Base-by-base conservation (phyloP, 2,113 vertebrate genomes). In the Phyllopteryx taeniolatus region DNA sequence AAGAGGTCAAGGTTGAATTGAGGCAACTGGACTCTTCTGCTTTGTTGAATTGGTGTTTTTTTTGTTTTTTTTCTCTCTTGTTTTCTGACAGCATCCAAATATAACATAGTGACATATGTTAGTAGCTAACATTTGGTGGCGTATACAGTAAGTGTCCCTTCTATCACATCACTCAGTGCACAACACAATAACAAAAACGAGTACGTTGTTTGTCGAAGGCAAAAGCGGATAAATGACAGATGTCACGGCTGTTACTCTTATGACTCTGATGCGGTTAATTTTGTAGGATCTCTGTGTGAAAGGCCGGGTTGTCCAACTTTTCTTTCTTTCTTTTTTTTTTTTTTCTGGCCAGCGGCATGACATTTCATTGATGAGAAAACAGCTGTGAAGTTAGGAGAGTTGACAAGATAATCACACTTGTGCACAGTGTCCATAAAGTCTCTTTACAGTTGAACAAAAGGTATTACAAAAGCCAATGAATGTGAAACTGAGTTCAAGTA, bases 131-230 rank as follows among this genome's bases (percentile, higher is more conserved):
- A 31, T 31, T 65, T 46, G 5, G n/a, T 47, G 44, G 42, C 8
- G 44, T 66, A 8, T 33, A 17, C 49, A 19, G 67, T 67, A 76
- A 79, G 76, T 72, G 70, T 68, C 74, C 79, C 72, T 42, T 78
- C 81, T 79, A 73, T 80, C 76, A 81, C 71, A n/a, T 86, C 76
- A 82, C 79, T 70, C 72, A 70, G 76, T 81, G 63, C 67, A 85
- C 76, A 77, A 66, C 0, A 65, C 84, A 27, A 73, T 0, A 79
- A 77, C 65, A 60, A 60, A 73, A 78, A 39, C 6, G 3, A 39
- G 35, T 39, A 39, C 35, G 35, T 39, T 39, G 35, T 39, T 39
- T 39, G 35, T 39, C 3, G 6, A 56, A 11, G 9, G 20, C 53
- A 22, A 56, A n/a, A n/a, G 53, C 20, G 53, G n/a, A 39, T 3